Evolutionary conservation across 2,888 invertebrate genomes (phyloP), one percentile per base, ranked within the genome.

Genomic region (Platycheirus albimanus): DNA sequence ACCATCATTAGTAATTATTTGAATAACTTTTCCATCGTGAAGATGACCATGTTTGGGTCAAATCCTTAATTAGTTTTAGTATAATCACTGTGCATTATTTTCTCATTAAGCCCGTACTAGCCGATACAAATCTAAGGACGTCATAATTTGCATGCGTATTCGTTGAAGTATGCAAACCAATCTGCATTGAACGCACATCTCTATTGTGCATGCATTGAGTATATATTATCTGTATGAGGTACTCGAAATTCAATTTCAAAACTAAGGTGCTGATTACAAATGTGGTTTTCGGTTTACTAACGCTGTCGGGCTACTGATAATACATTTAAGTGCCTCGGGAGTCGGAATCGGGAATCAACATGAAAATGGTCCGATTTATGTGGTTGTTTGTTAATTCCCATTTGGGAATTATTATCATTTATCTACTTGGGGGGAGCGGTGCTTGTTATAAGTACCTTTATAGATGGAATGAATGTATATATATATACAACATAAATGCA

Each of bases 181-280:
- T 41, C 58, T 30, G 11, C 30, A 30, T 54, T 30, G 20, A 72
- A 52, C 51, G 58, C 58, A 52, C 38, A 47, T 72, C 30, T 28
- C 67, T 15, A 67, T 74, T 63, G 67, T 74, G 51, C 41, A 10
- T 58, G 24, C 30, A 33, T 33, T 7, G 30, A 33, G 8, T 33
- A 3, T 24, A 24, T 1, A 38, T 24, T 7, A 30, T 30, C 33
- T 13, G 20, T 7, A 41, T 10, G 1, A 24, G 58, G 17, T 78
- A 72, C 45, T 64, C 41, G 24, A 30, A 72, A 74, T 66, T 72
- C 66, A 66, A 78, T 78, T 72, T 72, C 66, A 36, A 61, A 24
- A 52, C 67, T 54, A 47, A 67, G 67, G 49, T 63, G 54, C 20
- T 74, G 79, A 79, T 67, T 74, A 67, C 74, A 72, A 79, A 66